These are phyloP conservation scores for Nyctibius bracteatus DNA, from an alignment of 2,113 vertebrate genomes.

Conservation along the genomic window DNA sequence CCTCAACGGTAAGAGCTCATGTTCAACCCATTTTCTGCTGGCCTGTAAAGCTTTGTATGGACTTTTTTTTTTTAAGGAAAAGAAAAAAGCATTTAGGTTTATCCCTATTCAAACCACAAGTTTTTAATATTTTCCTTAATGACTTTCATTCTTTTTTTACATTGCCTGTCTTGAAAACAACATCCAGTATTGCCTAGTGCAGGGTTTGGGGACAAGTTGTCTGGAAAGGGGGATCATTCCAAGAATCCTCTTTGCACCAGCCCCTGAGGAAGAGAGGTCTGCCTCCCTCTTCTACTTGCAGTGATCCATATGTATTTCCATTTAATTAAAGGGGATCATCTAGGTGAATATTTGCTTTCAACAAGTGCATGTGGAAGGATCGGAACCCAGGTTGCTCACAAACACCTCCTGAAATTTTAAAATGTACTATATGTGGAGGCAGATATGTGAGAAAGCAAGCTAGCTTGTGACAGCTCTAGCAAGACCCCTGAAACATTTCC, in stretches of 20 bases:
- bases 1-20: slow-evolving; percentile 63
- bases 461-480: not conserved
- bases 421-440: not conserved
- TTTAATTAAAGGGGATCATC: not conserved
- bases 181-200: not conserved
- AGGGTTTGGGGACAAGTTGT: not conserved
- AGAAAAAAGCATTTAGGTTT: not conserved
- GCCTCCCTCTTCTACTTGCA: not conserved
- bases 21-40: not conserved
- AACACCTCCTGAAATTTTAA: not conserved
- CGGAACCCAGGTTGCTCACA: not conserved
- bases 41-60: not conserved
- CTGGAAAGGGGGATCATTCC: not conserved
- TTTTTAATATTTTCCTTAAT: not conserved
- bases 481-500: not conserved
- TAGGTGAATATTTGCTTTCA: not conserved
- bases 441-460: not conserved
- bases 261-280: not conserved
- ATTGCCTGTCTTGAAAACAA: not conserved
- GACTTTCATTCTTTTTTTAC: not conserved
- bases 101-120: not conserved
- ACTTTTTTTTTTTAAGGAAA: not conserved
- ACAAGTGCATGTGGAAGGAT: not conserved
- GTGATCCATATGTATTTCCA: not conserved
- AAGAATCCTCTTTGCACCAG: not conserved